Percentiles rank a stretch among this genome's conserved stretches.
Evolutionary conservation across 2,797 vertebrate genomes (phyloP).

Genomic region (Tokudaia muenninki): DNA sequence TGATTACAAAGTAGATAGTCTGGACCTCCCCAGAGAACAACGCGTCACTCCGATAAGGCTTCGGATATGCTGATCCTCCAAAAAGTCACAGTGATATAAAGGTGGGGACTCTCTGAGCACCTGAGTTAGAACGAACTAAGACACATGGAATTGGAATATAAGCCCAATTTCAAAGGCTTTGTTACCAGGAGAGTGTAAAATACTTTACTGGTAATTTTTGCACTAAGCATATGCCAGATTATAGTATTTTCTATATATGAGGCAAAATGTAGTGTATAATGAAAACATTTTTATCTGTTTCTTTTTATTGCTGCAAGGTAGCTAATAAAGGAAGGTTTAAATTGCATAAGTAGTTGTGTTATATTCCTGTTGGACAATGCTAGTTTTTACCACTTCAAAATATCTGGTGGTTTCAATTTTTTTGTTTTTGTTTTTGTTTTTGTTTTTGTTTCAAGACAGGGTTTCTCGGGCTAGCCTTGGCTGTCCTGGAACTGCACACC

Average conservation of each 20-base stretch:
- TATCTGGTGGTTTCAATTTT: not conserved
- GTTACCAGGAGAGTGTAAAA: not conserved
- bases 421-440: too few relatives aligned
- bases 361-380: not conserved
- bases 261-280: not conserved
- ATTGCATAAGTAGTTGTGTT: not conserved
- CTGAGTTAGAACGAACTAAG: too few relatives aligned
- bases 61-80: not conserved
- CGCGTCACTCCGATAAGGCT: not conserved
- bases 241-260: not conserved
- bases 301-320: not conserved
- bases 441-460: not conserved
- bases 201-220: not conserved
- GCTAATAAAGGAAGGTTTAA: not conserved
- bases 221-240: not conserved
- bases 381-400: not conserved
- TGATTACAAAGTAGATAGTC: not conserved
- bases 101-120: not conserved
- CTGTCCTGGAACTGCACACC: not conserved
- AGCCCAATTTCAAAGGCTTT: not conserved
- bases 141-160: accelerated
- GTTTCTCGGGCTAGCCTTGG: not conserved
- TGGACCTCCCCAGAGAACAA: not conserved
- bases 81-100: not conserved
- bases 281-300: not conserved